These are phyloP conservation scores for Anthoptus insignis DNA, from an alignment of 2,888 invertebrate genomes.

Conservation along the genomic window DNA sequence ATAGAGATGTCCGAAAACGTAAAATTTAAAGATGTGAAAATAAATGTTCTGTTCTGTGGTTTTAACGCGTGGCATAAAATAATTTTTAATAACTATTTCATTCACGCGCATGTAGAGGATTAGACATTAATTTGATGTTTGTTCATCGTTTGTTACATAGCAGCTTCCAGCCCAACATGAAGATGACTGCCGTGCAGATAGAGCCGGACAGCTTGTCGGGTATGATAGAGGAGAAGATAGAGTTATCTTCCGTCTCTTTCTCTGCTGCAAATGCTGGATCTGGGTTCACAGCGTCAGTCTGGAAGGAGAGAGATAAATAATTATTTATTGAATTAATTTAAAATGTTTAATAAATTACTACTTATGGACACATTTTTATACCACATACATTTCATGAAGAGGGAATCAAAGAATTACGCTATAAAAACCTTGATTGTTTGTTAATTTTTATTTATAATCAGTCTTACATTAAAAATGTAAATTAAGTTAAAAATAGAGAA, in stretches of 20 bases:
- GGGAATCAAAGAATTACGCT: no score
- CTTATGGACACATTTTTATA: not conserved
- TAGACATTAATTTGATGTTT: not conserved
- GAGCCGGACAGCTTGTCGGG: slow-evolving; percentile 85
- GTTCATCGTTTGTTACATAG: slow-evolving; percentile 86
- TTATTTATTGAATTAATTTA: no score
- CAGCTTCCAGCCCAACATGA: slow-evolving; percentile 88
- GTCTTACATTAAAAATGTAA: no score
- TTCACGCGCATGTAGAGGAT: slow-evolving; percentile 44
- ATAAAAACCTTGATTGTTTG: no score
- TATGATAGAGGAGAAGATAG: slow-evolving; percentile 86
- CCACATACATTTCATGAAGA: no score
- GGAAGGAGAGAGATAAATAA: slow-evolving; percentile 56
- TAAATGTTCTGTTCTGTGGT: slow-evolving; percentile 23
- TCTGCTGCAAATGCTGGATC: slow-evolving; percentile 52
- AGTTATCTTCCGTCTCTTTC: slow-evolving; percentile 65
- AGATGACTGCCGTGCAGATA: slow-evolving; percentile 88
- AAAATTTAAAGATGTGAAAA: no score
- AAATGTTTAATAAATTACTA: no score
- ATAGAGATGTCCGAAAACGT: not conserved
- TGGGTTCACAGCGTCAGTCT: slow-evolving; percentile 69
- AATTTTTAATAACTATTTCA: slow-evolving; percentile 43
- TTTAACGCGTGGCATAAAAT: slow-evolving; percentile 42
- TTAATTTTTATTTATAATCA: no score
- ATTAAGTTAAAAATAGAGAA: no score